Evolutionary conservation across 1,140 invertebrate genomes (phyloP), one percentile per base, ranked within the genome.

Genomic region (Hyles vespertilio): DNA sequence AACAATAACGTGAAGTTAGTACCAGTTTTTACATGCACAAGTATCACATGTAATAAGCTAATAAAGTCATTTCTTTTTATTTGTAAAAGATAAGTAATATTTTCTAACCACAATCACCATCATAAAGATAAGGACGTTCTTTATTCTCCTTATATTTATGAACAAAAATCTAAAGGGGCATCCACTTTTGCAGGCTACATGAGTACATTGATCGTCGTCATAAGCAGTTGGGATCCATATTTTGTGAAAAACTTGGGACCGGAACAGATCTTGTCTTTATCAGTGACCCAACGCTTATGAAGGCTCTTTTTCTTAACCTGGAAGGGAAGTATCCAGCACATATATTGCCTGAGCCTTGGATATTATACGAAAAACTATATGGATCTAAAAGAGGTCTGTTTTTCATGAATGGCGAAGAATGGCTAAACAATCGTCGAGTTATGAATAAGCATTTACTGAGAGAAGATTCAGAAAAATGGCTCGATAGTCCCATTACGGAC

Each of bases 391-490:
- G 96, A 67, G 96, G 96, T 11, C 86, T 98, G 7, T 94, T 97
- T 73, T 98, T 97, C 81, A 97, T 97, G 96, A 90, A 96, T 63
- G 95, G 94, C 3, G 89, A 93, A 52, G 94, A 96, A 83, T 97
- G 96, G 96, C 75, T 93, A 59, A 77, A 91, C 34, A 91, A 91
- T 70, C 89, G 96, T 36, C 90, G 91, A 72, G 92, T 94, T 65
- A 87, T 96, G 75, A 96, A 96, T 79, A 93, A 92, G 80, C 77
- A 93, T 62, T 84, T 97, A 58, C 84, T 97, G 33, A 90, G 90
- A 71, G 88, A 90, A 36, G 79, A 89, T 61, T 66, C 88, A 48
- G 76, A 89, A 46, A 58, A 71, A 55, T 88, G 89, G 75, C 76
- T 93, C 60, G 70, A 82, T 5, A 66, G 68, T 3, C 84, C 91